A percentile compares a stretch with the other conserved stretches of the same genome.
Conservation (phyloP, 2,888 invertebrate genomes). For the Aspidapion aeneum region DNA sequence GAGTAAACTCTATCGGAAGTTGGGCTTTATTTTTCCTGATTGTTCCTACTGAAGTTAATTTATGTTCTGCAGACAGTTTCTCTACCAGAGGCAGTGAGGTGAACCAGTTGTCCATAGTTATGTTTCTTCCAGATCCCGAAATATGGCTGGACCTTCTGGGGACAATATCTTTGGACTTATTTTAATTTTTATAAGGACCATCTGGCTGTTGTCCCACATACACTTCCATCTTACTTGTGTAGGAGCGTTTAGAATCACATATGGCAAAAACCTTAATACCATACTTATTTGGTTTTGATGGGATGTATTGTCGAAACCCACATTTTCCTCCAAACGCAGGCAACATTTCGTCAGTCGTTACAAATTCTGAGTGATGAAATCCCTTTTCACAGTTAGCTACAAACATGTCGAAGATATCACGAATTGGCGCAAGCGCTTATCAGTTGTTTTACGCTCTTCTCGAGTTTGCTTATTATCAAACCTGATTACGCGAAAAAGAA, state of each 20-base stretch:
- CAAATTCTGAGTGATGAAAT: constrained; percentile 19
- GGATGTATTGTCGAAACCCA: constrained; percentile 35
- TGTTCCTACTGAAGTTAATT: constrained; percentile 5
- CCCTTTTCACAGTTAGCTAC: constrained; percentile 33
- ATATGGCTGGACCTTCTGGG: constrained; percentile 25
- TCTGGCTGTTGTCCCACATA: constrained; percentile 33
- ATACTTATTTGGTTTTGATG: constrained; percentile 37
- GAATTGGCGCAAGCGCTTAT: constrained; percentile 32
- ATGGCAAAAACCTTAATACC: constrained; percentile 35
- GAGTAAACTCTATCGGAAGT: constrained; percentile 1
- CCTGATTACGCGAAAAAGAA: constrained; percentile 5
- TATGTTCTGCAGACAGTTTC: constrained; percentile 7
- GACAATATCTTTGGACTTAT: constrained; percentile 13
- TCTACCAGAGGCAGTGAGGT: constrained; percentile 22
- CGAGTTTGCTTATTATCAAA: constrained; percentile 9
- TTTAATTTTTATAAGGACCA: constrained; percentile 24
- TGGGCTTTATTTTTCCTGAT: constrained; percentile 4
- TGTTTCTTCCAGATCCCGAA: constrained; percentile 30
- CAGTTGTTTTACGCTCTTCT: constrained; percentile 10
- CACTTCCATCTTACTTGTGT: constrained; percentile 33
- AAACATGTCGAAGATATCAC: constrained; percentile 35
- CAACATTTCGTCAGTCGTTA: constrained; percentile 34
- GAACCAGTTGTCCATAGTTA: constrained; percentile 35
- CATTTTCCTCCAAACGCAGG: constrained; percentile 33
- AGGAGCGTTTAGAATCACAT: constrained; percentile 28